Conservation (phyloP, 2,888 invertebrate genomes). For the Pollenia amentaria region DNA sequence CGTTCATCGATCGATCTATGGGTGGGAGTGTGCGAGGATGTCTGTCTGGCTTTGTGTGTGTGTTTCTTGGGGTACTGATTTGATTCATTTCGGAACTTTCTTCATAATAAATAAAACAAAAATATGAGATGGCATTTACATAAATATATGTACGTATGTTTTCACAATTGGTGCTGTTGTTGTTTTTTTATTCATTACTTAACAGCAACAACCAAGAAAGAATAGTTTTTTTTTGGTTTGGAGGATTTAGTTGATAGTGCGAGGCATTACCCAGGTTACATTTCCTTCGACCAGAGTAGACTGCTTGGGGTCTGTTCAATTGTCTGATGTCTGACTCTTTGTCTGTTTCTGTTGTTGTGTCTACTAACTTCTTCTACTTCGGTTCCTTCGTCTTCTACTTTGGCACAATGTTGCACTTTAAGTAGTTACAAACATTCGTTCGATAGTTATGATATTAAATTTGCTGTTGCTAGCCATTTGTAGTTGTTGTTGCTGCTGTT, state of each 20-base stretch:
- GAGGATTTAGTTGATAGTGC: constrained; percentile 11
- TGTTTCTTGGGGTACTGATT: constrained; percentile 8
- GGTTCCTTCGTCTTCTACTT: constrained; percentile 37
- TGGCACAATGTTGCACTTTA: constrained; percentile 35
- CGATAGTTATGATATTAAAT: constrained; percentile 73
- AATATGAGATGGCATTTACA: constrained; percentile 61
- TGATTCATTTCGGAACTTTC: constrained; percentile 61
- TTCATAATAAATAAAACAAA: constrained; percentile 59
- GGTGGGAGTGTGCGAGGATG: background rate
- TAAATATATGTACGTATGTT: constrained; percentile 36
- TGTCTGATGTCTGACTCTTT: constrained; percentile 71
- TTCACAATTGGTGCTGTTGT: constrained; percentile 45
- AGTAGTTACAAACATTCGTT: constrained; percentile 68
- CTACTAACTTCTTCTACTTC: constrained; percentile 56
- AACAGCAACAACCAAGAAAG: constrained; percentile 34
- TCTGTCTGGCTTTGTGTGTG: constrained; percentile 12
- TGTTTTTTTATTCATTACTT: constrained; percentile 44
- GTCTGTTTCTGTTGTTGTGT: constrained; percentile 62
- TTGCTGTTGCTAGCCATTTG: constrained; percentile 51
- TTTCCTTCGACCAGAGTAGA: constrained; percentile 79
- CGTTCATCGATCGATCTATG: constrained; percentile 38
- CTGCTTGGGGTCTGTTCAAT: constrained; percentile 83
- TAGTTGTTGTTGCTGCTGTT: constrained; percentile 30
- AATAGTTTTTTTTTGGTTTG: constrained; percentile 11
- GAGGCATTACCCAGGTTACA: constrained; percentile 53